Base-by-base conservation (phyloP, 2,797 vertebrate species). In the Hemitrygon akajei region DNA sequence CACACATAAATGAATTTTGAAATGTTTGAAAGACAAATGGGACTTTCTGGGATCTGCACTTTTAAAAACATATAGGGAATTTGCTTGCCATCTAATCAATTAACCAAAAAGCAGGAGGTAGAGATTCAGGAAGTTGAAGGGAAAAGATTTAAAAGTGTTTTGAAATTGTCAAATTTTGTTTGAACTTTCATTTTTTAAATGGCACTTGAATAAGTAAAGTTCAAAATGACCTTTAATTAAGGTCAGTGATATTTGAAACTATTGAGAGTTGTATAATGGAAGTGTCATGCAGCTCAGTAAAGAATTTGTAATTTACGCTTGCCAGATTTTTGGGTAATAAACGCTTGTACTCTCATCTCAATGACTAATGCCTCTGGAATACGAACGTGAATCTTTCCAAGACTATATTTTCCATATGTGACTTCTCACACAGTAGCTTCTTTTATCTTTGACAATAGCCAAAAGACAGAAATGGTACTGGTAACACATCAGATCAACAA, bases 161-260 rank as follows among this genome's bases (percentile, higher is more conserved):
- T 56, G 9, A 75, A 76, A 37, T 14, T 1, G 1, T 34, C 66
- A 34, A 73, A 73, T 58, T 93, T 76, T 20, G 25, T 56, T 56
- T 76, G 37, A 93, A 76, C 22, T 73, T 30, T 6, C 14, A 12
- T 76, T 73, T 75, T 75, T 20, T 71, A 91, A 93, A 93, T 40
- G 20, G 10, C 71, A 75, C 47, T 76, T 76, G 25, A 47, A 93
- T 73, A 93, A 92, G 47, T 75, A 75, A 93, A 93, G 37, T 76
- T 93, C 91, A 40, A 75, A 92, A 76, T 93, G 91, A 93, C 91
- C 91, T 93, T 93, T 93, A 56, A 93, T 93, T 93, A 93, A 93
- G 71, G 69, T 56, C 69, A 93, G 71, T 76, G 91, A 76, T 76
- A 93, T 14, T 93, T 76, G 37, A 76, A 56, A 58, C 71, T 69